Base-by-base conservation (phyloP, 2,797 vertebrate species). In the Rhynchotus rufescens region DNA sequence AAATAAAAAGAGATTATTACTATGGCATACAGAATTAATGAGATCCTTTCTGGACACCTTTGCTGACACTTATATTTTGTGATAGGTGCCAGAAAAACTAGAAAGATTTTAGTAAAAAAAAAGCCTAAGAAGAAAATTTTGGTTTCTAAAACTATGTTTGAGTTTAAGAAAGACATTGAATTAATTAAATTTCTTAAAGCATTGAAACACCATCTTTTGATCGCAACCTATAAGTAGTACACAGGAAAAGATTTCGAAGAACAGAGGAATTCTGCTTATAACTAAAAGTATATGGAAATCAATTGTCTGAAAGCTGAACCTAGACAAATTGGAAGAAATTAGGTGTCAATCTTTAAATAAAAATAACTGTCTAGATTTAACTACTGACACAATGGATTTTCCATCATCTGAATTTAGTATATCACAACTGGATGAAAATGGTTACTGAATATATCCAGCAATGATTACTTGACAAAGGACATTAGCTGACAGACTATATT, bases 351-450 rank as follows among this genome's bases (percentile, higher is more conserved):
- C 81, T 88, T 91, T 80, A 86, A 68, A 82, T 68, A 28, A 80
- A 54, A 86, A 7, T 64, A 83, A 80, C 20, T 59, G 21, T 10
- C 9, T 51, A 74, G 28, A 64, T 80, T 51, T 73, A 92, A 68
- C 84, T 82, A 87, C 15, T 61, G 59, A 75, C 73, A 93, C 8
- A 32, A 94, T 80, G 54, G 92, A 88, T 95, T 94, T 93, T 92
- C 51, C 40, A 87, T 90, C 66, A 73, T 42, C 60, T 81, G 60
- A 89, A 88, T 86, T 92, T 71, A 81, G 28, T 61, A 64, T 32
- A 81, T 77, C 21, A 30, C 34, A 38, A 64, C 19, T 47, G 59
- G 36, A 83, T 80, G 47, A 64, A 66, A 83, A 69, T 32, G 75
- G 13, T 60, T 84, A 65, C 42, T 4, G 6, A 89, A 84, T 40